Base-by-base conservation (phyloP, 1,140 invertebrate species). In the Cyclina sinensis region DNA sequence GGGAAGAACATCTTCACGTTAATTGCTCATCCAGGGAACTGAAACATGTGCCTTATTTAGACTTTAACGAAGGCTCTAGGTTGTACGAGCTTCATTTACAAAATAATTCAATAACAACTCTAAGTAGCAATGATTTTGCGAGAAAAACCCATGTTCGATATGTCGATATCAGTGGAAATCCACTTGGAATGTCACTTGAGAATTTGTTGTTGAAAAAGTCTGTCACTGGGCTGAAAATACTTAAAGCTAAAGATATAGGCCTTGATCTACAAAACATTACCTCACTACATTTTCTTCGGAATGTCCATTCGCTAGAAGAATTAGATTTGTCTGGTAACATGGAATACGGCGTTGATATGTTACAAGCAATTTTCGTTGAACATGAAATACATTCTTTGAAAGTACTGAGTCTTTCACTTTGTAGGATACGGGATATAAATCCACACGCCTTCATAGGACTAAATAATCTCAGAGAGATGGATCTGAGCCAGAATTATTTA, bases 401-500 rank as follows among this genome's bases (percentile, higher is more conserved):
- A 46, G 65, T 35, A 35, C 43, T 87, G 54, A 62, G 27, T 51
- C 39, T 87, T 27, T 62, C 85, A 1, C 57, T 80, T 0, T 87
- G 85, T 54, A 27, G 85, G 18, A 79, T 87, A 16, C 43, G 24
- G 24, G 73, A 62, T 24, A 70, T 87, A n/a, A 87, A 87, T 54
- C 35, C 74, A 0, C 85, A 87, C 21, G 74, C 73, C 11, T 87
- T 87, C 48, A 80, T 87, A 24, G 85, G 85, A n/a, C 39, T 87
- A 11, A 62, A 78, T 16, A 43, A 78, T 21, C 74, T 87, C 7
- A 24, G 43, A 70, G 85, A 79, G n/a, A 46, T 87, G 21, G 85
- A 87, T 27, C 85, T 87, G 12, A 87, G 85, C 62, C 48, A 65
- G 18, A 87, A 87, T 37, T 87, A 78, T 37, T 43, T 87, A n/a